Base-by-base conservation (phyloP, 2,797 vertebrate species). In the Zalophus californianus region DNA sequence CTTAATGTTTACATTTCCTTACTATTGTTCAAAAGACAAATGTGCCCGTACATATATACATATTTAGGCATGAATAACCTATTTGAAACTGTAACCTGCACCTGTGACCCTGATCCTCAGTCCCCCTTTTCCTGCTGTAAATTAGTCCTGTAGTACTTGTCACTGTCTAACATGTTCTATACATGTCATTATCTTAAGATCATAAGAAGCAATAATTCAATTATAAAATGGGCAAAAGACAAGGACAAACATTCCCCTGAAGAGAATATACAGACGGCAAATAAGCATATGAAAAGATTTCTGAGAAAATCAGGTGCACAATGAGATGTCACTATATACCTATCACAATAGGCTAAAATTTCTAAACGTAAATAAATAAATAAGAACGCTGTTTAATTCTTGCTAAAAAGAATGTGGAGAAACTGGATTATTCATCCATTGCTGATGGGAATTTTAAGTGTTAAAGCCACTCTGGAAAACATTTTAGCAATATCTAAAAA, bases 401-500 rank as follows among this genome's bases (percentile, higher is more conserved):
- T 86, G 4, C 25, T 84, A 11, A 13, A 64, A 96, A 91, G 7
- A 95, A 86, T 52, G 20, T 13, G 8, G 78, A 86, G 27, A 93
- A 87, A 85, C 35, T 58, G 11, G 10, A 80, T 94, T 73, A 72
- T 3, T 64, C 48, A 60, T 60, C 35, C 25, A 78, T 27, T 72
- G 9, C 29, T 96, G 32, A 32, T 64, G 78, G 21, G 41, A 91
- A 84, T 86, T 88, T 92, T 58, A 92, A 88, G 66, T 68, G 2
- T 32, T 89, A 84, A 70, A 77, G 20, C 2, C 23, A 70, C 27
- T 80, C 27, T 91, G 62, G 38, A 92, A 90, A 94, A 38, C 4
- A 92, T 41, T 41, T 54, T 95, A 73, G 29, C 41, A 93, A 29
- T 77, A 77, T 94, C 58, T 91, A 64, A 60, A 83, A 86, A 82